Evolutionary conservation across 37 sponge, comb jelly and placozoan genomes (phyloP).

Genomic region (Halisarca cf. caerulea): DNA sequence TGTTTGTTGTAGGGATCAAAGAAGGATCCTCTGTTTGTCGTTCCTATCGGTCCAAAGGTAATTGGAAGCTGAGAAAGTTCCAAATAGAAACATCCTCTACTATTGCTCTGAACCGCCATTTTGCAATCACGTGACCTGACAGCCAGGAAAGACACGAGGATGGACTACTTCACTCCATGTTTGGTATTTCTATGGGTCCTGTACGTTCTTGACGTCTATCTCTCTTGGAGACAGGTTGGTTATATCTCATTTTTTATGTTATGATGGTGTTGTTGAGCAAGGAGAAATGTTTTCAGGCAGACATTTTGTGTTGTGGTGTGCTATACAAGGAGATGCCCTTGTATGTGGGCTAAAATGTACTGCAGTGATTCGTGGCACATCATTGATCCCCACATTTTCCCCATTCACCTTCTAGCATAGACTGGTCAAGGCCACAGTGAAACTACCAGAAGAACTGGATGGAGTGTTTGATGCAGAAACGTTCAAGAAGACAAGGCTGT

Average conservation of each 20-base stretch:
- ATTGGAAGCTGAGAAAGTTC: constrained; percentile 53
- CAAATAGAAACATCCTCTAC: constrained; percentile 23
- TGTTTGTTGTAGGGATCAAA: constrained; percentile 82
- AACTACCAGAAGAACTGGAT: constrained; percentile 67
- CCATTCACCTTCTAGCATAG: constrained; percentile 17
- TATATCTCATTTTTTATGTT: too few relatives aligned
- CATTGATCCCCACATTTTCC: too few relatives aligned
- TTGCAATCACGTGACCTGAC: constrained; percentile 12
- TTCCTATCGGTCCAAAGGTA: constrained; percentile 66
- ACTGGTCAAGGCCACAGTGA: constrained; percentile 28
- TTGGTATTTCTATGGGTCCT: constrained; percentile 50
- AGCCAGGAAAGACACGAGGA: too few relatives aligned
- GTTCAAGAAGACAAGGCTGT: constrained; percentile 75
- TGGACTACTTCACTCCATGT: constrained; percentile 72
- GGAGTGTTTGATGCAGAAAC: constrained; percentile 66
- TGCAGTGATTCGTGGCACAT: too few relatives aligned
- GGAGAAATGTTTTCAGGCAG: too few relatives aligned
- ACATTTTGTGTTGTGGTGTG: too few relatives aligned
- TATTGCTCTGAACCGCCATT: background rate
- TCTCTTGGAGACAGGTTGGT: constrained; percentile 70
- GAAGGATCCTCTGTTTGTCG: constrained; percentile 53
- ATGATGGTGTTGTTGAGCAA: too few relatives aligned
- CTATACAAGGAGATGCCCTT: too few relatives aligned
- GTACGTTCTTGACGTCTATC: constrained; percentile 57
- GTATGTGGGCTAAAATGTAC: too few relatives aligned